Conservation (phyloP, 2,113 vertebrate species). For the Microtus ochrogaster region DNA sequence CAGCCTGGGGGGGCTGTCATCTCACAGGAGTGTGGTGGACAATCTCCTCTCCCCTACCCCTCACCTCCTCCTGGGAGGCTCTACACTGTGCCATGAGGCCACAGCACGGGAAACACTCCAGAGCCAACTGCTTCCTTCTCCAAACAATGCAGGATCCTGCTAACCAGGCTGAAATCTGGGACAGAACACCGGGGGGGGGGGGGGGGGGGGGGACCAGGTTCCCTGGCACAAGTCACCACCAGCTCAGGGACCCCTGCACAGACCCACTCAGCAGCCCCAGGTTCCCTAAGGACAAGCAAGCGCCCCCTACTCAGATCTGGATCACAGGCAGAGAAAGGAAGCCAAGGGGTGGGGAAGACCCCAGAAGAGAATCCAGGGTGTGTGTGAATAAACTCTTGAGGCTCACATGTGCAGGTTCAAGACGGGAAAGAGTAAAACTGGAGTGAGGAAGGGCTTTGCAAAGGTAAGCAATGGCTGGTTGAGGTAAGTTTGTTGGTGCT, state of each 20-base stretch:
- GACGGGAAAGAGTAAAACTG: background rate
- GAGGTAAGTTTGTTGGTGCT: background rate
- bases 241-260: conserved; percentile 6
- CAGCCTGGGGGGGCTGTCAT: background rate
- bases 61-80: conserved; percentile 44
- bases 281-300: background rate
- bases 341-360: background rate
- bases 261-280: background rate
- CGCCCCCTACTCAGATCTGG: background rate
- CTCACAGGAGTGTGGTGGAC: background rate
- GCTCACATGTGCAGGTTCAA: background rate
- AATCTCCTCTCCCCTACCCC: background rate
- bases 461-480: background rate
- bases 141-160: conserved; percentile 79
- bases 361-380: background rate
- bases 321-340: background rate
- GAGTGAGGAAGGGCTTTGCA: background rate
- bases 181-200: background rate
- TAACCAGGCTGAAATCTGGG: conserved; percentile 70
- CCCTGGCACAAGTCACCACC: background rate
- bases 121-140: conserved; percentile 82
- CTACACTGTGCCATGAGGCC: conserved; percentile 50
- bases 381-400: background rate
- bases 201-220: background rate
- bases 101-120: conserved; percentile 75